Percentiles rank a stretch among this genome's conserved stretches.
Evolutionary conservation across 92 coral and sea anemone genomes (phyloP).

Genomic region (Epizoanthus stellaris): DNA sequence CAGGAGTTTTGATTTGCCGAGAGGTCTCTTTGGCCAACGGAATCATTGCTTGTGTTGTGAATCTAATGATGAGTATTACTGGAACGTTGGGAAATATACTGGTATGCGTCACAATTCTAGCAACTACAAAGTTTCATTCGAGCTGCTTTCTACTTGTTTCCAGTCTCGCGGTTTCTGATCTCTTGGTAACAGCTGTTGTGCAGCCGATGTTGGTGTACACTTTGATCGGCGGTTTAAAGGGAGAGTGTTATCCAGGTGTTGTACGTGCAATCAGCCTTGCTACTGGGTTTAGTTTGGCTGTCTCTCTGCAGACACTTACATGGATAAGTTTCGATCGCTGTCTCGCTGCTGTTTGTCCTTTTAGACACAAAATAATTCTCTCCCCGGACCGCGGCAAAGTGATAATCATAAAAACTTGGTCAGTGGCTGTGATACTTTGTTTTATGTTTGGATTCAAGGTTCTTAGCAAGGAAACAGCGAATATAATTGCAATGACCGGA

Average conservation of each 20-base stretch:
- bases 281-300: neutral
- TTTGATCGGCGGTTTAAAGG: neutral
- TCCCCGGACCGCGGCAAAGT: neutral
- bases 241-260: neutral
- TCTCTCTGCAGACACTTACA: neutral
- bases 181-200: neutral
- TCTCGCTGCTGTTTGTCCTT: neutral
- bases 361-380: neutral
- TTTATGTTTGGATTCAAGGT: neutral
- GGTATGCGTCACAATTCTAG: neutral
- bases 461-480: neutral
- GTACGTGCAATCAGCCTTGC: neutral
- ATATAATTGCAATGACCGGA: neutral
- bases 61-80: neutral
- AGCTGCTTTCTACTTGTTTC: neutral
- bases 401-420: neutral
- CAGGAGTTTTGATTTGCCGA: neutral
- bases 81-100: neutral
- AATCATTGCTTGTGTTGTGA: neutral
- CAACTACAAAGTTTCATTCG: neutral
- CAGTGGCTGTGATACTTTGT: neutral
- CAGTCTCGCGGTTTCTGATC: neutral
- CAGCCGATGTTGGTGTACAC: neutral
- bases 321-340: slow-evolving; percentile 8
- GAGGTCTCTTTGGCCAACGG: neutral